phyloP scores from a whole-genome alignment of 1,140 invertebrate genomes.

The Lucilia cuprina region DNA sequence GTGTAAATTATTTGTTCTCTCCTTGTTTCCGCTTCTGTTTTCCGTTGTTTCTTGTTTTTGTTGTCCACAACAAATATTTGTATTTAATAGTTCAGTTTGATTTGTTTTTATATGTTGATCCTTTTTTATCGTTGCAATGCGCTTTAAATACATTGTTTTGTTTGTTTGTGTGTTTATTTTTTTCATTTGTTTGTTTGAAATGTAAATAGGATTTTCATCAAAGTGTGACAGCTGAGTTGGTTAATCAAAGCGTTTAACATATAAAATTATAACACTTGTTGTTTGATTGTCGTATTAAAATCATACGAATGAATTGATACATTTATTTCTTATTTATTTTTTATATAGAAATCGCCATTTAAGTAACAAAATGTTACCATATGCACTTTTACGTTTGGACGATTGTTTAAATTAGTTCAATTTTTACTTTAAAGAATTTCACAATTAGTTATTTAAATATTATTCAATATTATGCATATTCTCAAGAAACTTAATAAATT shows the following conservation, averaged over 20 bases:
- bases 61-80: constrained; percentile 58
- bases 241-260: constrained; percentile 40
- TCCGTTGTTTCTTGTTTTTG: constrained; percentile 19
- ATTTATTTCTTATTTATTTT: constrained; percentile 5
- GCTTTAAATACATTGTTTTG: neutral
- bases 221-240: constrained; percentile 54
- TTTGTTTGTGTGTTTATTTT: neutral
- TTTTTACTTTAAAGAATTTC: too few relatives aligned
- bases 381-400: neutral
- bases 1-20: neutral
- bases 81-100: constrained; percentile 60
- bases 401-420: too few relatives aligned
- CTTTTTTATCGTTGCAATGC: neutral
- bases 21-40: neutral
- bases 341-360: neutral
- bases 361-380: neutral
- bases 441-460: too few relatives aligned
- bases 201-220: constrained; percentile 61
- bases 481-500: too few relatives aligned
- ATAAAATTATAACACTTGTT: constrained; percentile 39
- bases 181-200: constrained; percentile 49
- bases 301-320: constrained; percentile 10
- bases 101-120: constrained; percentile 22
- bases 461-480: too few relatives aligned
- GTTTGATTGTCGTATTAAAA: constrained; percentile 32